phyloP scores from a whole-genome alignment of 2,113 vertebrate genomes.

The Turnix velox region DNA sequence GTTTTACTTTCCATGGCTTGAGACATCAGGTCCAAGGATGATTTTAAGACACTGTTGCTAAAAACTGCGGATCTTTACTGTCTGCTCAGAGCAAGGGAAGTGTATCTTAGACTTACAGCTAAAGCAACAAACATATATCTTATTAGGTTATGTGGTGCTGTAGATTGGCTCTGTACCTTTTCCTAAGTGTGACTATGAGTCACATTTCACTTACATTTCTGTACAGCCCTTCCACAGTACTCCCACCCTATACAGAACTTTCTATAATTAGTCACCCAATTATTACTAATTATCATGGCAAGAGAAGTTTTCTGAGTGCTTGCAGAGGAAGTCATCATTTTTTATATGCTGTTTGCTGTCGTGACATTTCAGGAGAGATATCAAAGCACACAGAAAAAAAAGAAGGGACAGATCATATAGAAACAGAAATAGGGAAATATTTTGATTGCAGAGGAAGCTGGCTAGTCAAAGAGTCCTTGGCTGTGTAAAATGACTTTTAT shows the following conservation, averaged over 20 bases:
- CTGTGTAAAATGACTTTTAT: background rate
- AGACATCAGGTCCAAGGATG: background rate
- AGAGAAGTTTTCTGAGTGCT: background rate
- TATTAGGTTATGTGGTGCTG: no score
- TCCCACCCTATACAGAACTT: background rate
- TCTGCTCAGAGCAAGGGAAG: background rate
- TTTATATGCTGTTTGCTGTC: background rate
- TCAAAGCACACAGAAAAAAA: background rate
- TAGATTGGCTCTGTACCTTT: no score
- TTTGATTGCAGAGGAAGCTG: background rate
- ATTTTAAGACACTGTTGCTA: background rate
- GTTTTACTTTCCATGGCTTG: background rate
- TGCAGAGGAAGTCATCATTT: background rate
- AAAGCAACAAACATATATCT: no score
- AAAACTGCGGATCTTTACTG: background rate
- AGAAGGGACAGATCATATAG: background rate
- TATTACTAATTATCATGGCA: background rate
- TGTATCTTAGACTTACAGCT: background rate
- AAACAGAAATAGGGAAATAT: background rate
- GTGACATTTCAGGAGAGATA: background rate
- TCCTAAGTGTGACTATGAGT: conserved; percentile 13
- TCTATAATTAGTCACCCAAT: conserved; percentile 2
- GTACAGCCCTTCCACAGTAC: background rate
- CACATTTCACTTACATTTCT: background rate
- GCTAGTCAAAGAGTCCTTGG: background rate